Percentiles rank a stretch among this genome's conserved stretches.
phyloP scores from a whole-genome alignment of 1,140 invertebrate species.

The Gonioctena quinquepunctata region DNA sequence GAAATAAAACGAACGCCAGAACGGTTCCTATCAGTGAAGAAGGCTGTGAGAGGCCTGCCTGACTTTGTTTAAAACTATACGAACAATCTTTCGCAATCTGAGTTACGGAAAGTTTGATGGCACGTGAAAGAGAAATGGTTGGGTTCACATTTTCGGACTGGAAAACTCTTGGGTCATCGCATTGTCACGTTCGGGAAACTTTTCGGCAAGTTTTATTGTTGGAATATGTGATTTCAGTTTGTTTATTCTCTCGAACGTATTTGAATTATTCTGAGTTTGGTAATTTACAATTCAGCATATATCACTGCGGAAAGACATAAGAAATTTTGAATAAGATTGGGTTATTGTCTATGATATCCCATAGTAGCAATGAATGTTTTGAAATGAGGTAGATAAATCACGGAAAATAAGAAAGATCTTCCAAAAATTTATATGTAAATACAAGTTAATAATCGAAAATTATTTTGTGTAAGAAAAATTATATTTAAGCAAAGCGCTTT shows the following conservation, averaged over 20 bases:
- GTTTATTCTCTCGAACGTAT: neutral
- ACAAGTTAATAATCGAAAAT: no score
- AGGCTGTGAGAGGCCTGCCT: neutral
- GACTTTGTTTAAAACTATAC: slow-evolving; percentile 43
- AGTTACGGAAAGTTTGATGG: slow-evolving; percentile 45
- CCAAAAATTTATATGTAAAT: no score
- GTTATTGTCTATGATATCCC: no score
- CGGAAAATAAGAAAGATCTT: no score
- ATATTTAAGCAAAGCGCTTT: no score
- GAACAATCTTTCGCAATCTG: slow-evolving; percentile 46
- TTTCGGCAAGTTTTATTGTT: slow-evolving; percentile 27
- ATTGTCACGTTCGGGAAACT: slow-evolving; percentile 31
- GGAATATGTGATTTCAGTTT: slow-evolving; percentile 25
- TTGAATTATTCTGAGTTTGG: neutral
- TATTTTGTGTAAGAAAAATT: no score
- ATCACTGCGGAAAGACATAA: neutral
- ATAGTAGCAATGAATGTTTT: no score
- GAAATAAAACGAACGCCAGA: slow-evolving; percentile 36
- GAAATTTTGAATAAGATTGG: no score
- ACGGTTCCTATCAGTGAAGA: slow-evolving; percentile 30
- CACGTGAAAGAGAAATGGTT: slow-evolving; percentile 38
- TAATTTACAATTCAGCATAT: neutral
- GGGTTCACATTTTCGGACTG: slow-evolving; percentile 33
- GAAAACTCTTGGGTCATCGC: slow-evolving; percentile 34
- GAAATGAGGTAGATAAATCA: no score